Evolutionary conservation across 1,140 invertebrate species (phyloP).

Genomic region (Musca domestica): DNA sequence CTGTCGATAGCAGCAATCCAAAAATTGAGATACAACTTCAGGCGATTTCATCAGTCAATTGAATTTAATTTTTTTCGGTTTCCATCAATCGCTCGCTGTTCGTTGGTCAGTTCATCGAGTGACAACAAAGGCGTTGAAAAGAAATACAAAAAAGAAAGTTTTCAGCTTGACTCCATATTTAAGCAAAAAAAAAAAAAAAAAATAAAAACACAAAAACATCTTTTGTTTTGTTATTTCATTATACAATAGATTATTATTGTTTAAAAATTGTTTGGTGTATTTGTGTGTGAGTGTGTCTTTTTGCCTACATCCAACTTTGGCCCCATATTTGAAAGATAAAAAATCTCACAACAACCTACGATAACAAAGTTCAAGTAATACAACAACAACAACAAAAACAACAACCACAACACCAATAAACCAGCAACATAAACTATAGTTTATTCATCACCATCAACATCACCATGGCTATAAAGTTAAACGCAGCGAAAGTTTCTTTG

Average conservation of each 20-base stretch:
- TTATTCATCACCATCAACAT: not conserved
- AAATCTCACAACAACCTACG: too few relatives aligned
- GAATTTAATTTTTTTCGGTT: not conserved
- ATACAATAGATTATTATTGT: too few relatives aligned
- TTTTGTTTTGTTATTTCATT: slow-evolving; percentile 11
- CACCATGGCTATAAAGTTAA: slow-evolving; percentile 6
- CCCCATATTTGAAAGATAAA: too few relatives aligned
- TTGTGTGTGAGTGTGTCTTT: too few relatives aligned
- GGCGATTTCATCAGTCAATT: not conserved
- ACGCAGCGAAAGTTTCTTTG: slow-evolving; percentile 14
- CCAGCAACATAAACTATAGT: not conserved
- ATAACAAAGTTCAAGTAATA: too few relatives aligned
- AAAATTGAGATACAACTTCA: not conserved
- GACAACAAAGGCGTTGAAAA: not conserved
- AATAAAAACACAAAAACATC: not conserved
- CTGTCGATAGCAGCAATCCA: not conserved
- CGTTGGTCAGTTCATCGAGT: too few relatives aligned
- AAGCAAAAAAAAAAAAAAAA: not conserved
- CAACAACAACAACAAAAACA: not conserved
- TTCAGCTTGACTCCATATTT: not conserved
- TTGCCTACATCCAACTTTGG: too few relatives aligned
- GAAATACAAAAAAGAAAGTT: slow-evolving; percentile 5
- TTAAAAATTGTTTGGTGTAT: too few relatives aligned
- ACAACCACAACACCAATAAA: not conserved
- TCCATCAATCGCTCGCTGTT: too few relatives aligned